These are phyloP conservation scores for Thunnus maccoyii DNA, from an alignment of 2,113 vertebrate genomes.

Conservation along the genomic window DNA sequence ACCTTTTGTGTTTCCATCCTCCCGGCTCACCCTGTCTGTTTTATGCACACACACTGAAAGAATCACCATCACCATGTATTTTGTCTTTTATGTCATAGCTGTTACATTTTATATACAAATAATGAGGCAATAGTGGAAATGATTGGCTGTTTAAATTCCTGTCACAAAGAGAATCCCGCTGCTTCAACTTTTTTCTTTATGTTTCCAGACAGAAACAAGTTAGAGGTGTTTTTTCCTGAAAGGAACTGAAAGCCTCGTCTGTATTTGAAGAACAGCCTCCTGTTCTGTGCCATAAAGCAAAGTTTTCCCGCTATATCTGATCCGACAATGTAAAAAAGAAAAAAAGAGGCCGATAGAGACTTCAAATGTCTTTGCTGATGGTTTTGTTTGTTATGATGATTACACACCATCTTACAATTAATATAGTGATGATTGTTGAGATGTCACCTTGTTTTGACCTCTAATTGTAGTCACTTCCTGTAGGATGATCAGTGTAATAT, in stretches of 20 bases:
- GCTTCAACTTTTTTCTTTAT: slow-evolving; percentile 13
- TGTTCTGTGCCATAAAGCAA: slow-evolving; percentile 2
- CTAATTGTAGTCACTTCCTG: not conserved
- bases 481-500: slow-evolving; percentile 2
- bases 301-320: not conserved
- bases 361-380: not conserved
- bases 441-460: not conserved
- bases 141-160: slow-evolving; percentile 4
- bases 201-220: not conserved
- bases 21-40: slow-evolving; percentile 22
- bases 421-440: not conserved
- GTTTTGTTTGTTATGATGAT: not conserved
- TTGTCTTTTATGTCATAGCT: not conserved
- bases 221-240: slow-evolving; percentile 14
- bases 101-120: slow-evolving; percentile 9
- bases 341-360: not conserved
- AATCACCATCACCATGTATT: not conserved
- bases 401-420: too few relatives aligned
- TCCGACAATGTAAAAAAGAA: not conserved
- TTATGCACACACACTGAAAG: slow-evolving; percentile 46
- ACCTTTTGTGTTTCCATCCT: slow-evolving; percentile 49
- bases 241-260: slow-evolving; percentile 5
- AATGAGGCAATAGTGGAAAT: slow-evolving; percentile 1
- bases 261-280: slow-evolving; percentile 15
- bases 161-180: slow-evolving; percentile 14